Conservation (phyloP, 1,140 invertebrate genomes). For the Caenorhabditis tropicalis region DNA sequence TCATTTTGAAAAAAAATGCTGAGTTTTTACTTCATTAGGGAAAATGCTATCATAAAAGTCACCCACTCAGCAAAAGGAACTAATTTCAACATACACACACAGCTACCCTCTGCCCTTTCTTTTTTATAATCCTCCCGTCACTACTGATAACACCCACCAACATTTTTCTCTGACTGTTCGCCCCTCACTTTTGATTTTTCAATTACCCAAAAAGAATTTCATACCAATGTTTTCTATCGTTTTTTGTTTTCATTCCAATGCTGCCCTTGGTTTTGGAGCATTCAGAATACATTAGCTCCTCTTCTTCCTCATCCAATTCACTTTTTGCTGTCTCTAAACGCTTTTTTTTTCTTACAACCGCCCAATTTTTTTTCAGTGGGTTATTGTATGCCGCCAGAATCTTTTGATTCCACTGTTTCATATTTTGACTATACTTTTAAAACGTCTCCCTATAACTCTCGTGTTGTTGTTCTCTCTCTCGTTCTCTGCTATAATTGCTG, state of each 20-base stretch:
- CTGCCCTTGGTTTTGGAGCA: not conserved
- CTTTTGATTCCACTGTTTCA: conserved; percentile 11
- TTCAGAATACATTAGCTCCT: conserved; percentile 32
- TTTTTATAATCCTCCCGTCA: not conserved
- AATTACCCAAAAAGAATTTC: not conserved
- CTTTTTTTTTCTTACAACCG: conserved; percentile 10
- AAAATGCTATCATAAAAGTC: not conserved
- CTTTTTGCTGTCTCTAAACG: not conserved
- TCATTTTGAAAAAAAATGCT: too few relatives aligned
- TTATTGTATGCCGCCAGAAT: not conserved
- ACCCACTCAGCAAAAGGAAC: not conserved
- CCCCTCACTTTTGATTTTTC: not conserved
- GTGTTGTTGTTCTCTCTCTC: not conserved
- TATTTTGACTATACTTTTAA: not conserved
- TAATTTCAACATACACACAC: not conserved
- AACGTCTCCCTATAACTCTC: not conserved
- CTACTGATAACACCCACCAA: not conserved
- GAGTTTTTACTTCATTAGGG: too few relatives aligned
- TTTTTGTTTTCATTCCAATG: conserved; percentile 28
- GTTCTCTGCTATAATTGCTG: not conserved
- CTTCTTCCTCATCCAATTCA: not conserved
- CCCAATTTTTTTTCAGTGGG: not conserved
- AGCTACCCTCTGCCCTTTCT: not conserved
- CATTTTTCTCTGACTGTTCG: not conserved
- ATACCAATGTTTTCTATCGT: not conserved